phyloP scores from a whole-genome alignment of 2,797 vertebrate genomes.

The Eidolon dupreanum region DNA sequence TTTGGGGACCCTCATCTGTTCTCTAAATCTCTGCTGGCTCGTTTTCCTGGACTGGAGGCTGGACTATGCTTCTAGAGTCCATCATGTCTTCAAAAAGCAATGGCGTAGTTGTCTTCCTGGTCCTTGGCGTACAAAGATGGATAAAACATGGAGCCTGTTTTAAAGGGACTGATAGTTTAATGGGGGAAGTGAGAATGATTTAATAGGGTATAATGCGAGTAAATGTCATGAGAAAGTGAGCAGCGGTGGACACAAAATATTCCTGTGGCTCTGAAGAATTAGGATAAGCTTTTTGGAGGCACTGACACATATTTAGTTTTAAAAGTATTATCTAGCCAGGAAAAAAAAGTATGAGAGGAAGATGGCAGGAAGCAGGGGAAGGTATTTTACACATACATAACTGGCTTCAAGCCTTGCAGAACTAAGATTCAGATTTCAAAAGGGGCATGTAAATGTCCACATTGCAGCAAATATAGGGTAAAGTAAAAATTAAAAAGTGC shows the following conservation, averaged over 20 bases:
- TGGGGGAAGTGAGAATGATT: neutral
- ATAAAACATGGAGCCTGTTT: neutral
- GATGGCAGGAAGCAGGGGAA: neutral
- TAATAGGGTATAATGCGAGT: accelerated
- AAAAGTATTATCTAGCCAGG: neutral
- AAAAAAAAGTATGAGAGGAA: neutral
- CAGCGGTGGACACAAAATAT: accelerated
- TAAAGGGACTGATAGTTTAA: neutral
- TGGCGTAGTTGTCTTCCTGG: neutral
- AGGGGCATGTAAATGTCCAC: neutral
- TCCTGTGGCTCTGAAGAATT: neutral
- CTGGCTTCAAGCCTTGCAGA: neutral
- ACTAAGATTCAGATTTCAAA: neutral
- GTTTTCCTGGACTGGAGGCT: neutral
- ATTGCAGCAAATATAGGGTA: neutral
- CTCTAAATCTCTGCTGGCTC: neutral
- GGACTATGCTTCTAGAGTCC: neutral
- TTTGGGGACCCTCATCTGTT: neutral
- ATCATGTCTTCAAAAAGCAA: neutral
- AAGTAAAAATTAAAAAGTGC: neutral
- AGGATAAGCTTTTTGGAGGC: neutral
- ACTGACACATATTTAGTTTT: neutral
- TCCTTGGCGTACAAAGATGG: neutral
- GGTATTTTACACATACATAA: neutral
- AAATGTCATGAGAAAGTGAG: neutral